These are phyloP conservation scores for Atta cephalotes DNA, from an alignment of 1,140 invertebrate species.

Conservation along the genomic window DNA sequence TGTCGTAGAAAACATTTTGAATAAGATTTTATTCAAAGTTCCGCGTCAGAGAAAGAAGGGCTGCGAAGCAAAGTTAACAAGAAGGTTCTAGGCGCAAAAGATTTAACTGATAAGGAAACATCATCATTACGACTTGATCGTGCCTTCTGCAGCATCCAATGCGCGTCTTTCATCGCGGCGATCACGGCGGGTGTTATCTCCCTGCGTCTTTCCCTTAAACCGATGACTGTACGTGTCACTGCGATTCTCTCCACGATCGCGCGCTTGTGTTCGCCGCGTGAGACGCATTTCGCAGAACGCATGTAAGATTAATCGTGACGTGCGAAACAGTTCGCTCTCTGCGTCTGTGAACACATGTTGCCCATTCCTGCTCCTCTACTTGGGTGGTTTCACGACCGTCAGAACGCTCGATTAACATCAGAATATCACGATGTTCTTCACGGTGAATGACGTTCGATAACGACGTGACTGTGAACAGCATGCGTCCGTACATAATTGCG, in stretches of 20 bases:
- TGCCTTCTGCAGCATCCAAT: constrained; percentile 3
- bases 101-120: constrained; percentile 29
- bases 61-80: background rate
- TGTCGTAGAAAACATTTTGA: background rate
- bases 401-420: constrained; percentile 65
- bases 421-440: constrained; percentile 46
- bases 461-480: constrained; percentile 20
- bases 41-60: background rate
- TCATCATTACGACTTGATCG: constrained; percentile 26
- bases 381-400: constrained; percentile 60
- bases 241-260: constrained; percentile 7
- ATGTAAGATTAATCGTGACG: constrained; percentile 71
- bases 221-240: constrained; percentile 40
- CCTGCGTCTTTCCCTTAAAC: constrained; percentile 16
- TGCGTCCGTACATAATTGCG: background rate
- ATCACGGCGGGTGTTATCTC: constrained; percentile 27
- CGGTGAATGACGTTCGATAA: constrained; percentile 38
- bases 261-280: constrained; percentile 30
- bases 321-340: constrained; percentile 58
- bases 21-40: background rate
- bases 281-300: constrained; percentile 68
- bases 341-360: constrained; percentile 67
- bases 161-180: constrained; percentile 17
- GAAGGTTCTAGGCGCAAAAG: constrained; percentile 10
- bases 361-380: constrained; percentile 63